Evolutionary conservation across 2,888 invertebrate species (phyloP).

Genomic region (Nasonovia ribisnigri): DNA sequence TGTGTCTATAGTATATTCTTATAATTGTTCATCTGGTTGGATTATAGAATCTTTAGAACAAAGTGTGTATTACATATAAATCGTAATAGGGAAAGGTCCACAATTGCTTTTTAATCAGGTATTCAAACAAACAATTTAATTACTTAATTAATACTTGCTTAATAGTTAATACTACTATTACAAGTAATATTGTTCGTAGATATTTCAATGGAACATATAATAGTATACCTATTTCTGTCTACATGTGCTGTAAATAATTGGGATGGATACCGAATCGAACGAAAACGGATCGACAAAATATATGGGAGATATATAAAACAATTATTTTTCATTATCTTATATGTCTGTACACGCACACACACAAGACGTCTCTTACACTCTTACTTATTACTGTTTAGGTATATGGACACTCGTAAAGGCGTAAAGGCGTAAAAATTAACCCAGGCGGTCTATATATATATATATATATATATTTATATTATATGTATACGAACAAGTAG

Average conservation of each 20-base stretch:
- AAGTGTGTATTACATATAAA: background rate
- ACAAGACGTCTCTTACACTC: background rate
- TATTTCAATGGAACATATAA: background rate
- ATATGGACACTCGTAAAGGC: constrained; percentile 2
- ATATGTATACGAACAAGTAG: background rate
- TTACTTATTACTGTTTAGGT: constrained; percentile 16
- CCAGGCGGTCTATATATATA: background rate
- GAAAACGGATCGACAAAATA: background rate
- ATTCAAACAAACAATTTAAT: background rate
- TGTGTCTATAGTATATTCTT: background rate
- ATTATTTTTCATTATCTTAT: constrained; percentile 10
- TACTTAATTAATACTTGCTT: background rate
- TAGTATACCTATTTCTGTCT: background rate
- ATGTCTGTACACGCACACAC: background rate
- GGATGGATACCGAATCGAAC: background rate
- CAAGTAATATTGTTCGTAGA: background rate
- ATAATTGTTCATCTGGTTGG: background rate
- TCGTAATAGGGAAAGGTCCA: too few species aligned
- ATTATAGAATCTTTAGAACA: background rate
- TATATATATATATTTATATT: background rate
- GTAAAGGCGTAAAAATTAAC: constrained; percentile 59
- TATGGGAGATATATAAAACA: background rate
- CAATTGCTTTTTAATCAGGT: background rate
- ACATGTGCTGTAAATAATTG: background rate
- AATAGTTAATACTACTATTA: background rate